Evolutionary conservation across 30 jellyfish, hydroid and myxozoan genomes (phyloP).

Genomic region (Nemopilema nomurai): DNA sequence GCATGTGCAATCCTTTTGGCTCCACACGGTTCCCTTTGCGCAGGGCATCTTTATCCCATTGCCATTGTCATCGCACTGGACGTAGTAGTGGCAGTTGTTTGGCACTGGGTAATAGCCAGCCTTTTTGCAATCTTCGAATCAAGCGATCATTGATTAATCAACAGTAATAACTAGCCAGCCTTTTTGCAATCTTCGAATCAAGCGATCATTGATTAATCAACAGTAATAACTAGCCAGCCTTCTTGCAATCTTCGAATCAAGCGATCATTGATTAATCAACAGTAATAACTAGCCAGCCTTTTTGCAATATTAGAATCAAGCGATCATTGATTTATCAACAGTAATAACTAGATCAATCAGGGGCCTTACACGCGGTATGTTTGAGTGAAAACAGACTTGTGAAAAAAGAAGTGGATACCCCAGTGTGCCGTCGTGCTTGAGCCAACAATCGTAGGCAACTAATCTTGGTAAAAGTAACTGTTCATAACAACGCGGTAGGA

Average conservation of each 20-base stretch:
- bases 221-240: background rate
- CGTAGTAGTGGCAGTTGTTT: constrained; percentile 30
- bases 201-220: background rate
- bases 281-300: background rate
- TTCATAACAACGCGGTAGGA: too few relatives aligned
- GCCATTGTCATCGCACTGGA: constrained; percentile 23
- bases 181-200: background rate
- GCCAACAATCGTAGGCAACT: too few relatives aligned
- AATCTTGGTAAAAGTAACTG: too few relatives aligned
- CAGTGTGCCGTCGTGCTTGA: too few relatives aligned
- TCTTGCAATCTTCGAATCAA: background rate
- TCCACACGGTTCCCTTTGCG: constrained; percentile 18
- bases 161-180: background rate
- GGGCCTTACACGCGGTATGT: too few relatives aligned
- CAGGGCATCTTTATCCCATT: constrained; percentile 11
- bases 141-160: background rate
- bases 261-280: background rate
- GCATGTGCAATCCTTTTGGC: constrained; percentile 2
- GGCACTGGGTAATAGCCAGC: constrained; percentile 29
- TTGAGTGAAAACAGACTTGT: too few relatives aligned
- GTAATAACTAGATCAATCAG: background rate
- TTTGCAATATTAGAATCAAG: background rate
- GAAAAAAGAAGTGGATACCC: too few relatives aligned
- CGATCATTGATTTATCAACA: background rate
- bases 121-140: constrained; percentile 3